phyloP scores from a whole-genome alignment of 1,140 invertebrate species.

The Meloidogyne exigua region DNA sequence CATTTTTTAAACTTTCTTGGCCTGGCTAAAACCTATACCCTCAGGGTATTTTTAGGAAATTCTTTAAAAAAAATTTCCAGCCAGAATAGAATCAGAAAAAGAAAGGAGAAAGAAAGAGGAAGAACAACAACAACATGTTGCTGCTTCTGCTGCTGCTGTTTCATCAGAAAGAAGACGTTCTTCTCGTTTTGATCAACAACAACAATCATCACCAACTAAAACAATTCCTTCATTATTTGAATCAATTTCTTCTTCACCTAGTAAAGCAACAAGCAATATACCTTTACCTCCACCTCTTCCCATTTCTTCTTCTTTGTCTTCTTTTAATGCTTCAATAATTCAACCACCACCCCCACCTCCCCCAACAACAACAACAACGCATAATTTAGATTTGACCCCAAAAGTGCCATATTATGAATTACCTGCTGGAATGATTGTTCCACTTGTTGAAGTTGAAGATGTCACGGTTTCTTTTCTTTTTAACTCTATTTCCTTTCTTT shows the following conservation, averaged over 20 bases:
- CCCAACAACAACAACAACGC: neutral
- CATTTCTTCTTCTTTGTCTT: too few species aligned
- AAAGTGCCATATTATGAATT: slow-evolving; percentile 36
- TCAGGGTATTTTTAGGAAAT: too few species aligned
- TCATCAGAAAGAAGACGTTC: slow-evolving; percentile 17
- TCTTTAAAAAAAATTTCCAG: slow-evolving; percentile 22
- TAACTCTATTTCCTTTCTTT: slow-evolving; percentile 18
- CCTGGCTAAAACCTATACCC: too few species aligned
- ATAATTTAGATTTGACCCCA: slow-evolving; percentile 22
- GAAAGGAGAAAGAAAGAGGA: slow-evolving; percentile 11
- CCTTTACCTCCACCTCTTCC: slow-evolving; percentile 4
- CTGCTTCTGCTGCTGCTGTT: too few species aligned
- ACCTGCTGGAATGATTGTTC: slow-evolving; percentile 41
- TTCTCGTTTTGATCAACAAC: slow-evolving; percentile 31
- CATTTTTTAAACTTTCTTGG: too few species aligned
- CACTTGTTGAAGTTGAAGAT: slow-evolving; percentile 30
- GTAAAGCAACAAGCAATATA: neutral
- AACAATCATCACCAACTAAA: neutral
- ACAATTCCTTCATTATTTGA: slow-evolving; percentile 27
- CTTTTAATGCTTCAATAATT: too few species aligned
- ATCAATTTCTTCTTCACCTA: neutral
- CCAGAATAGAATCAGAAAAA: slow-evolving; percentile 21
- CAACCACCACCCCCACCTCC: neutral
- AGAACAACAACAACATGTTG: slow-evolving; percentile 32
- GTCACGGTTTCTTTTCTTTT: slow-evolving; percentile 20